Evolutionary conservation across 2,113 vertebrate species (phyloP), one percentile per base, ranked within the genome.

Genomic region (Tapirus terrestris): DNA sequence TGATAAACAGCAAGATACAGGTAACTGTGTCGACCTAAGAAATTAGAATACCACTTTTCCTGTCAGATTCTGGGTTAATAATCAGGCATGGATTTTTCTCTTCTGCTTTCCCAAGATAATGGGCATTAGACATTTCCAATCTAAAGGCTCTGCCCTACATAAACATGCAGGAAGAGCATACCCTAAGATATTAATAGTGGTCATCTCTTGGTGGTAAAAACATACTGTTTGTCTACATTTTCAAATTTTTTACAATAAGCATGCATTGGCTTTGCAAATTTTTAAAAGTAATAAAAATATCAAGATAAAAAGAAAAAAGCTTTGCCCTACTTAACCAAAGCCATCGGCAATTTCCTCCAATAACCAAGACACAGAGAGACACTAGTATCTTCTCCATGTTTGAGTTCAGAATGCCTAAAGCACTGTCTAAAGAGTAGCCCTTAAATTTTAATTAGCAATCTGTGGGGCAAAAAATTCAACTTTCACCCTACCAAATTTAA

Each of bases 61-160:
- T 96, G 79, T 73, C 56, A 95, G 88, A 92, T 95, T 92, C 36
- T 89, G 48, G 51, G 43, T 91, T 86, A 92, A 98, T 79, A 93
- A 94, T 77, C 95, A 97, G 91, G 86, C 95, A 98, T 97, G 95
- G 95, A 95, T 36, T 96, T 98, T 97, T 98, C 96, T 93, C 96
- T 65, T 65, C 56, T 96, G 73, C 58, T 5, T 96, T 48, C 53
- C 60, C 84, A 84, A 48, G 79, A 86, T 82, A 95, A 70, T 16
- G 6, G 51, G n/a, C 8, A 76, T 80, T 63, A 94, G 39, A 70
- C 8, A 94, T 79, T 96, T 88, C 51, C 63, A 93, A 56, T 27
- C n/a, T 75, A 92, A 95, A 92, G 58, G 20, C 39, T 48, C n/a
- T 43, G 58, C 8, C 31, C 68, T 91, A 36, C 5, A 45, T 36